Base-by-base conservation (phyloP, 2,888 invertebrate genomes). In the Autographa pulchrina region DNA sequence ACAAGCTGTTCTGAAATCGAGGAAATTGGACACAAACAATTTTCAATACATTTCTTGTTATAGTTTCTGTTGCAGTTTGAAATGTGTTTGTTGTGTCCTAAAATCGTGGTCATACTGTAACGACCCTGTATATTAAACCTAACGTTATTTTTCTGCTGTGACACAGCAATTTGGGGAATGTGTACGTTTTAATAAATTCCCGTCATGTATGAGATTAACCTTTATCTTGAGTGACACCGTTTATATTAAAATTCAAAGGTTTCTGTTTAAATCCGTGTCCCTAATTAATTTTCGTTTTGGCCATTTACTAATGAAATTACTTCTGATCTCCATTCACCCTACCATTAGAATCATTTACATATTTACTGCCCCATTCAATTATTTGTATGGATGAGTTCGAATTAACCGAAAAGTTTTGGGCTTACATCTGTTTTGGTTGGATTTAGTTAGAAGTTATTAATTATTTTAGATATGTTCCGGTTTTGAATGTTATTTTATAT, bases 291-390 rank as follows among this genome's bases (percentile, higher is more conserved):
- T 80, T 78, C 64, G 66, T 63, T 65, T 66, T 67, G 35, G 64
- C 66, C 71, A 77, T 82, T 83, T 68, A 58, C 77, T 83, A 83
- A 82, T 83, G 61, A 83, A 73, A 72, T 73, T 52, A 41, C 60
- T 73, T 60, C 5, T 58, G 52, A 62, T 48, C 35, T 75, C n/a
- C 25, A 56, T 56, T 56, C 25, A 56, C 20, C 54, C 20, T 5
- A 14, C 13, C 54, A 56, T 20, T 56, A 20, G 13, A 54, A 54
- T 48, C 54, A 56, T 56, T 56, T 56, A 20, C 54, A 56, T 56
- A 56, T 56, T 54, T 56, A 56, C 54, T 20, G 25, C 54, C 54
- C 20, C 25, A 20, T 56, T 56, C 20, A 56, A 56, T 56, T 56
- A 56, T 56, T 56, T 56, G 54, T 56, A 25, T 56, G 54, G 20